Evolutionary conservation across 2,888 invertebrate species (phyloP).

Genomic region (Rhagophthalmus giganteus): DNA sequence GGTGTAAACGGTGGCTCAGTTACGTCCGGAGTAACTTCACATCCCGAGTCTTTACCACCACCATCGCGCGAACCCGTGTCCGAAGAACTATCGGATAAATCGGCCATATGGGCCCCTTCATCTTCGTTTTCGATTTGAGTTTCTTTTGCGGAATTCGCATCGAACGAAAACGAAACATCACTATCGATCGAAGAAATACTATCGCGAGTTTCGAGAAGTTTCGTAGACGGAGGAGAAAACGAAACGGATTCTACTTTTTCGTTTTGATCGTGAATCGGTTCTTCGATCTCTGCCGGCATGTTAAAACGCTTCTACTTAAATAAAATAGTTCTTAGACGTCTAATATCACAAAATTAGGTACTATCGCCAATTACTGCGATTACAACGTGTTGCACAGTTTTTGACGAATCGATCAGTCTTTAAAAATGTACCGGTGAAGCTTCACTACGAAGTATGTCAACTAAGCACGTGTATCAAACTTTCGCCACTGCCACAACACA

Average conservation of each 20-base stretch:
- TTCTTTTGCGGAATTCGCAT: conserved; percentile 45
- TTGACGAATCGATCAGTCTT: conserved; percentile 38
- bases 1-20: conserved; percentile 65
- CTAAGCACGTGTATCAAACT: conserved; percentile 33
- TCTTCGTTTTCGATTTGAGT: conserved; percentile 54
- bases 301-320: no score
- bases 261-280: conserved; percentile 46
- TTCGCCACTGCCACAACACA: conserved; percentile 54
- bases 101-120: conserved; percentile 64
- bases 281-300: conserved; percentile 50
- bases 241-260: conserved; percentile 51
- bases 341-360: conserved; percentile 46
- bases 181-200: conserved; percentile 66
- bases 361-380: conserved; percentile 42
- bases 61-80: conserved; percentile 65
- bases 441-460: conserved; percentile 20
- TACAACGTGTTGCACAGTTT: conserved; percentile 26
- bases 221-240: conserved; percentile 52
- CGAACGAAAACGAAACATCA: conserved; percentile 62
- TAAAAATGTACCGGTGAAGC: conserved; percentile 11
- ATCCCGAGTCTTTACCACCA: conserved; percentile 69
- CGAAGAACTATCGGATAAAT: conserved; percentile 68
- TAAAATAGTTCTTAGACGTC: conserved; percentile 36
- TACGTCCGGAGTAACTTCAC: conserved; percentile 61
- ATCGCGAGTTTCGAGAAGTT: conserved; percentile 61